Evolutionary conservation across 2,888 invertebrate genomes (phyloP), one percentile per base, ranked within the genome.

Genomic region (Pseudococcus jackbeardsleyi): DNA sequence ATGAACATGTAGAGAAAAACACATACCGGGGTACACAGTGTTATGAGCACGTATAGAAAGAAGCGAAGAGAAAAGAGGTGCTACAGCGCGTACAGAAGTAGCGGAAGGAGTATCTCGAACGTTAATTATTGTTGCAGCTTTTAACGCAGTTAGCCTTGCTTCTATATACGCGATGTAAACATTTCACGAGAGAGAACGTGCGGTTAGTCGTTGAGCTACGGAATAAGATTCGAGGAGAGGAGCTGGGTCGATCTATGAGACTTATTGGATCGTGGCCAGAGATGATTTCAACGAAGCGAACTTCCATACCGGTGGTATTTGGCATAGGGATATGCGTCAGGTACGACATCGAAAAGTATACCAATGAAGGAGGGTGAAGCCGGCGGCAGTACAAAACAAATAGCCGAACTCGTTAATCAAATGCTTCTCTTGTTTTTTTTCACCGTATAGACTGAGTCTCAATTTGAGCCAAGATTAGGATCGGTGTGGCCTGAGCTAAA

Each of bases 231-330:
- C 17, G 5, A 17, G 17, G 17, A 15, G 17, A 15, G 15, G 50
- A 17, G 50, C 1, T 17, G 50, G 17, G 6, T 26, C 79, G 79
- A 42, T 79, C 42, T 39, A 33, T 39, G 79, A 39, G 42, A 59
- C 59, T n/a, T 59, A 59, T 42, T 79, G 79, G 79, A 79, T 46
- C 26, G 17, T 9, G 5, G 79, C 79, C 79, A 79, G 68, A 72
- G 68, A 79, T 79, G 79, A 79, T 79, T 79, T 79, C 42, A 79
- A 42, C 42, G 42, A n/a, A 79, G 79, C 79, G 79, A 42, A 79
- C 79, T 79, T 79, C 79, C 79, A 79, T 79, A 79, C 42, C 26
- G 33, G 68, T 72, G 68, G 68, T 72, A 72, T 79, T 79, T 79
- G 79, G 79, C 79, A 79, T 46, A 42, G 33, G 68, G 68, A 72